These are phyloP conservation scores for Atopsyche davidsoni DNA, from an alignment of 1,140 invertebrate genomes.

Conservation along the genomic window DNA sequence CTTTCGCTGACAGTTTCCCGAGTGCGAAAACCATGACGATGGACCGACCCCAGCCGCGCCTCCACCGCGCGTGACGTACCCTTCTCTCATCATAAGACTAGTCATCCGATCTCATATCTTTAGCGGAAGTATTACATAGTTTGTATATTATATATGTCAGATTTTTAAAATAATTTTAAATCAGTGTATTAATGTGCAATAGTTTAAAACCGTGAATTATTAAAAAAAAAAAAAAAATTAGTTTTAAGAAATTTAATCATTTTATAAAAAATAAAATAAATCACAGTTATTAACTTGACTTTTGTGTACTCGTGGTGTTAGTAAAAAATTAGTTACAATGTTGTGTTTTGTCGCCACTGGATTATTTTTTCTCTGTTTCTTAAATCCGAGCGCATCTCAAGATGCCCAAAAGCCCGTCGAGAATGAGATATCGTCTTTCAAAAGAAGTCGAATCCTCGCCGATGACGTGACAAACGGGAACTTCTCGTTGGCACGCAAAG, in stretches of 20 bases:
- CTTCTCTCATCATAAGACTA: no score
- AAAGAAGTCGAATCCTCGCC: no score
- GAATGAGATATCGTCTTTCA: not conserved
- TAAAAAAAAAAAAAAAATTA: not conserved
- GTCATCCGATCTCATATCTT: no score
- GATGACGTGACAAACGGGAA: no score
- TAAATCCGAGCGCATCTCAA: not conserved
- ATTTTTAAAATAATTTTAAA: conserved; percentile 12
- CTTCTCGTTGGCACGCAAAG: not conserved
- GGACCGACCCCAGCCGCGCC: not conserved
- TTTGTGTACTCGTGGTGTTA: no score
- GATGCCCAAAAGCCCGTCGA: not conserved
- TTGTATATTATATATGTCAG: not conserved
- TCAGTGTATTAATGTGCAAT: not conserved
- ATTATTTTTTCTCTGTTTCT: not conserved
- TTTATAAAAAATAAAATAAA: no score
- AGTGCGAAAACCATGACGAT: not conserved
- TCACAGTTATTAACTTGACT: no score
- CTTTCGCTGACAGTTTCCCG: not conserved
- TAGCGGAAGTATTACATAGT: not conserved
- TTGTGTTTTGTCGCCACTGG: not conserved
- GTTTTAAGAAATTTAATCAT: not conserved
- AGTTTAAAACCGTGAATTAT: no score
- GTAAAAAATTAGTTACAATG: conserved; percentile 3
- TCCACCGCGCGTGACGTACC: not conserved